Evolutionary conservation across 2,888 invertebrate species (phyloP), one percentile per base, ranked within the genome.

Genomic region (Zeuzera pyrina): DNA sequence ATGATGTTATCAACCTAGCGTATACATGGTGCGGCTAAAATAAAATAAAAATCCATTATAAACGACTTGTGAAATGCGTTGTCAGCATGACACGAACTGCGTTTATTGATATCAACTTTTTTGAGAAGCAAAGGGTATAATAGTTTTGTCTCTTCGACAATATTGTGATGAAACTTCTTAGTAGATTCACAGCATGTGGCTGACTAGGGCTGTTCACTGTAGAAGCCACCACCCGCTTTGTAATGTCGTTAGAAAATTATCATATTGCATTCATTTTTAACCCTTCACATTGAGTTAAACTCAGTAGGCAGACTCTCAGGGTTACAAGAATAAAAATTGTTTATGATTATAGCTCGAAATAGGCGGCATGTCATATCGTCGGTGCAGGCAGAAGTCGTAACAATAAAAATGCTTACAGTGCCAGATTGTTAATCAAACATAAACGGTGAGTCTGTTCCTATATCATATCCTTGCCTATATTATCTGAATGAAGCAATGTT

Each of bases 21-120:
- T 60, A 64, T 58, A 63, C 47, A 39, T 49, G 53, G 52, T 50
- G 37, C 53, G 46, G 54, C 50, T 65, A 58, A 69, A 70, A 70
- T 67, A 64, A 71, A n/a, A n/a, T n/a, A n/a, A n/a, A n/a, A 64
- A 58, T 70, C 59, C 57, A 62, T 77, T 68, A 78, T 68, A 71
- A 78, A 79, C 64, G 76, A 71, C 66, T 68, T 68, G 68, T 72
- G 57, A 74, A 69, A 78, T 62, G 77, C 64, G 49, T 59, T 79
- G 79, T 83, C 83, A 83, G 83, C 83, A 72, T 81, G 83, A 83
- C 63, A 55, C 62, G 65, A 63, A 56, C 49, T 53, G 42, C 49
- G 49, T 52, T 58, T 48, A 60, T 57, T 64, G 49, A 63, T 67
- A 69, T 64, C 47, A 55, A 43, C 35, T 54, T 61, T 61, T 47